phyloP scores from a whole-genome alignment of 2,888 invertebrate species.

The Mesorhabditis spiculigera region DNA sequence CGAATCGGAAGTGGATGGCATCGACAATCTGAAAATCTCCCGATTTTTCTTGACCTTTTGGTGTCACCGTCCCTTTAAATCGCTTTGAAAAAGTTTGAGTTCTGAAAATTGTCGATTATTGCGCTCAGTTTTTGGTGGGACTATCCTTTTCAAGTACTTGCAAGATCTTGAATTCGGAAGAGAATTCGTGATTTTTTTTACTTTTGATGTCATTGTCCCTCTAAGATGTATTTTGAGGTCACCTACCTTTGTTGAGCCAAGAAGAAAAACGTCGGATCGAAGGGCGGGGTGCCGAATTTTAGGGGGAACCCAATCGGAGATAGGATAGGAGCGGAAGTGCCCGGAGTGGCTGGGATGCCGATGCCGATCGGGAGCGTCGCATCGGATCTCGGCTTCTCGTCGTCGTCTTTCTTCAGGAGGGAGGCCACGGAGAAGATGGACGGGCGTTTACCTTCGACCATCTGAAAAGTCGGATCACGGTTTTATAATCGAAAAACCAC shows the following conservation, averaged over 20 bases:
- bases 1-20: constrained; percentile 24
- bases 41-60: background rate
- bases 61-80: background rate
- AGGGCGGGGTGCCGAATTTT: constrained; percentile 12
- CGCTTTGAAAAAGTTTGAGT: background rate
- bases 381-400: background rate
- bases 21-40: constrained; percentile 16
- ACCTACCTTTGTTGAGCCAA: constrained; percentile 35
- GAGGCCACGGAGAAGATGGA: constrained; percentile 2
- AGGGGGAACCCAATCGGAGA: background rate
- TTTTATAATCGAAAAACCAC: background rate
- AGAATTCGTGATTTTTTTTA: no score
- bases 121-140: no score
- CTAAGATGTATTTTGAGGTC: no score
- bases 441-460: background rate
- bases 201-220: no score
- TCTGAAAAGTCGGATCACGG: background rate
- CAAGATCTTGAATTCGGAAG: no score
- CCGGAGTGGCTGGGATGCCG: background rate
- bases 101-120: background rate
- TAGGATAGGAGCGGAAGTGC: background rate
- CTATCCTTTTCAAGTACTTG: no score
- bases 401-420: background rate
- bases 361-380: background rate
- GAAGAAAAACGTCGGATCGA: constrained; percentile 33